Percentiles rank a stretch among this genome's conserved stretches.
These are phyloP conservation scores for Aleiodes alternator DNA, from an alignment of 2,888 invertebrate species.

Conservation along the genomic window DNA sequence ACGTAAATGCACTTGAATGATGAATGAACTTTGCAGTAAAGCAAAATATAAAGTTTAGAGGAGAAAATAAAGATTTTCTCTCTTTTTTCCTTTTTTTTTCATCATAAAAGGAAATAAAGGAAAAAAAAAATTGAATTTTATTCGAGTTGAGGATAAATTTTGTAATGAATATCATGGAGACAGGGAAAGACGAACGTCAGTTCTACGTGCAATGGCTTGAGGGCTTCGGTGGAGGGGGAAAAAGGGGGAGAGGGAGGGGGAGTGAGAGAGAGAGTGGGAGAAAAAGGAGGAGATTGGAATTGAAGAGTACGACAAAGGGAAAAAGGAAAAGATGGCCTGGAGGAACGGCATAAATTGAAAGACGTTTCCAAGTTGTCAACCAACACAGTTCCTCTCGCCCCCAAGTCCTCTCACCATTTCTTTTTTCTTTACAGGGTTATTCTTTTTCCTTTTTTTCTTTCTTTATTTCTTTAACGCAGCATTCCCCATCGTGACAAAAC, in stretches of 20 bases:
- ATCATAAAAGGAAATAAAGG: background rate
- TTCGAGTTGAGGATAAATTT: slow-evolving; percentile 29
- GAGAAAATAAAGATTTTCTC: slow-evolving; percentile 2
- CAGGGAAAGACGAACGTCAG: slow-evolving; percentile 30
- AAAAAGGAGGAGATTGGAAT: slow-evolving; percentile 5
- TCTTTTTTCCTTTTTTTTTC: background rate
- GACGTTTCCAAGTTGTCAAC: slow-evolving; percentile 73
- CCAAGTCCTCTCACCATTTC: background rate
- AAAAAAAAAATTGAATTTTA: slow-evolving; percentile 21
- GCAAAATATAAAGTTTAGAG: background rate
- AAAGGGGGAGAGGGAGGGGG: slow-evolving; percentile 35
- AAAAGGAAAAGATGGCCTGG: slow-evolving; percentile 62
- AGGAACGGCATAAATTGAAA: slow-evolving; percentile 73
- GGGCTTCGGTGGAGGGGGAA: slow-evolving; percentile 38
- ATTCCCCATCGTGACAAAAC: slow-evolving; percentile 29
- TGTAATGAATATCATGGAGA: slow-evolving; percentile 26
- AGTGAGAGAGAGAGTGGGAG: slow-evolving; percentile 49
- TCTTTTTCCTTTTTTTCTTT: slow-evolving; percentile 35
- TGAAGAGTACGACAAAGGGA: slow-evolving; percentile 42
- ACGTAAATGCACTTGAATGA: too few species aligned
- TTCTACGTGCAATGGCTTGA: slow-evolving; percentile 20
- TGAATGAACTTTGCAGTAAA: too few species aligned
- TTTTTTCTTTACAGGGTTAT: background rate
- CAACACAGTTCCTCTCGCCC: slow-evolving; percentile 56
- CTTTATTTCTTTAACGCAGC: slow-evolving; percentile 25